These are phyloP conservation scores for Drosophila nr. perissopoda DNA, from an alignment of 2,888 invertebrate genomes.

Conservation along the genomic window DNA sequence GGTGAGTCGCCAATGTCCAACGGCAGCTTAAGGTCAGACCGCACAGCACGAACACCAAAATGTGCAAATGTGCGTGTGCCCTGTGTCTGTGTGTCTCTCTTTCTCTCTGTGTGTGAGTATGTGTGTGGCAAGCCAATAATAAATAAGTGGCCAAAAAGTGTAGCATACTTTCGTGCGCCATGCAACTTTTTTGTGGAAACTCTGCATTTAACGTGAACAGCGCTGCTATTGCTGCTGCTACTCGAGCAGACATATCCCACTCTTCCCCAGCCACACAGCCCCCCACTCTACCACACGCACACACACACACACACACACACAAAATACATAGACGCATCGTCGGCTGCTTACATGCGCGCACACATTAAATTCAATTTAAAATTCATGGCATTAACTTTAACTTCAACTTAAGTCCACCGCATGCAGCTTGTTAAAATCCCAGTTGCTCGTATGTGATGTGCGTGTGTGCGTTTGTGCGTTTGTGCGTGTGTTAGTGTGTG, in stretches of 20 bases:
- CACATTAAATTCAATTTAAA: conserved; percentile 80
- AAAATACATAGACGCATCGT: neutral
- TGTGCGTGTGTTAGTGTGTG: conserved; percentile 13
- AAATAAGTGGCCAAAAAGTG: conserved; percentile 73
- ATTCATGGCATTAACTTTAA: conserved; percentile 80
- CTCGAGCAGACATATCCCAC: conserved; percentile 1
- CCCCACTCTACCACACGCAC: neutral
- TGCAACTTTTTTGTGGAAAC: conserved; percentile 72
- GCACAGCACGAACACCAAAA: conserved; percentile 53
- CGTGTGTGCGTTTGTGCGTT: conserved; percentile 1
- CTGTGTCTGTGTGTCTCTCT: neutral
- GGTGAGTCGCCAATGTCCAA: conserved; percentile 44
- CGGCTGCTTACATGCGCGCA: conserved; percentile 43
- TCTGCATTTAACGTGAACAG: conserved; percentile 52
- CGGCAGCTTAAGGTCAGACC: conserved; percentile 60
- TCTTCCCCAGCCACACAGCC: neutral
- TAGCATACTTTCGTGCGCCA: conserved; percentile 71
- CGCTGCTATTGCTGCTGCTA: conserved; percentile 22
- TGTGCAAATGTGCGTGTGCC: conserved; percentile 37
- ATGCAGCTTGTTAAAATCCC: conserved; percentile 76
- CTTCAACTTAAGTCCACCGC: conserved; percentile 77
- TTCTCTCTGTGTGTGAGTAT: conserved; percentile 2
- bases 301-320: neutral
- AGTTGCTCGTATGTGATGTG: conserved; percentile 10
- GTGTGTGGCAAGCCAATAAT: conserved; percentile 66